phyloP scores from a whole-genome alignment of 2,113 vertebrate species.

The Aegotheles bennettii region DNA sequence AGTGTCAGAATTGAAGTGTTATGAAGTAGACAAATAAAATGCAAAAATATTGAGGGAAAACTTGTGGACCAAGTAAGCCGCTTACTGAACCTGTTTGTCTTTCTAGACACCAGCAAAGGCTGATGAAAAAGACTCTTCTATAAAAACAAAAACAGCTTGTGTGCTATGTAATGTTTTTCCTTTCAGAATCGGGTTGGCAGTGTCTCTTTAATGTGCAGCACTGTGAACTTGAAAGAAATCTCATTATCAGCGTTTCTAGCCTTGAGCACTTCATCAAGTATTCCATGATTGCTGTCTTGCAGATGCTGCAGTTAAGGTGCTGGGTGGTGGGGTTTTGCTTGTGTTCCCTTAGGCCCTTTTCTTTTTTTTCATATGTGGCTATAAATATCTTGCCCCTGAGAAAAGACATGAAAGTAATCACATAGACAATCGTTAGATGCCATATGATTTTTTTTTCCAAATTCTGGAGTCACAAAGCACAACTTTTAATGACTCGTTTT shows the following conservation, averaged over 20 bases:
- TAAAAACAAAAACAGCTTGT: not conserved
- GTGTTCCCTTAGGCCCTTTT: not conserved
- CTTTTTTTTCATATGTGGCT: not conserved
- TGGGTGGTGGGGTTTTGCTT: conserved; percentile 4
- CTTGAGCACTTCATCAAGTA: conserved; percentile 42
- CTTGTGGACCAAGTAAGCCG: not conserved
- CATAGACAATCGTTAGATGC: conserved; percentile 24
- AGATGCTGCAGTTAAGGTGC: conserved; percentile 42
- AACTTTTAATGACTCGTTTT: conserved; percentile 1
- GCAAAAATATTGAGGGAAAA: not conserved
- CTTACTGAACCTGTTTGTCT: not conserved
- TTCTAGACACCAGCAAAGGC: not conserved
- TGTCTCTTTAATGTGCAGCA: conserved; percentile 41
- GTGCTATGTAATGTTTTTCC: not conserved
- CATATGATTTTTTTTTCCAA: not conserved
- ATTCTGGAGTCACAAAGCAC: not conserved
- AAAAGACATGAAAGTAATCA: conserved; percentile 33
- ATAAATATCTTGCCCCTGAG: conserved; percentile 35
- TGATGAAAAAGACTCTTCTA: not conserved
- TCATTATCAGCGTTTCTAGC: conserved; percentile 57
- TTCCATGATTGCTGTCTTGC: conserved; percentile 17
- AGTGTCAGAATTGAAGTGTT: not conserved
- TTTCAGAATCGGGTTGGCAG: not conserved
- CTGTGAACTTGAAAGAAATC: conserved; percentile 43
- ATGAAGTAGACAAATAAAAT: not conserved